phyloP scores from a whole-genome alignment of 1,140 invertebrate genomes.

The Apis florea region DNA sequence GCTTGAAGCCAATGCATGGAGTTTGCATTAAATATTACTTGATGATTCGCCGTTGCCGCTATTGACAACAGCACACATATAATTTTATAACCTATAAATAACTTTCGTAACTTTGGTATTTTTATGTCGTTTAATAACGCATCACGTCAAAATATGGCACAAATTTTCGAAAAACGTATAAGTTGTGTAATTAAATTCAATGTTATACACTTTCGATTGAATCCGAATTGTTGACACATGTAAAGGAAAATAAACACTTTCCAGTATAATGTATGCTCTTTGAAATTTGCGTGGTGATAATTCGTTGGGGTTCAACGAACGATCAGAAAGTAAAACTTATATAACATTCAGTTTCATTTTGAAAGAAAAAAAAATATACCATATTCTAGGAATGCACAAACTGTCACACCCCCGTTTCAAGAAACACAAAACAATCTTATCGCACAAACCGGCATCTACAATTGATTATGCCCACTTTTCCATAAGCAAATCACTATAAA shows the following conservation, averaged over 20 bases:
- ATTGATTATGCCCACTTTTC: background rate
- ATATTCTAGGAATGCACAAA: background rate
- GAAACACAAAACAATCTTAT: conserved; percentile 16
- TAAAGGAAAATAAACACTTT: conserved; percentile 15
- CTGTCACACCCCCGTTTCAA: conserved; percentile 33
- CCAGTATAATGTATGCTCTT: background rate
- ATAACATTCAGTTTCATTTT: conserved; percentile 4
- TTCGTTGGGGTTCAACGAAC: background rate
- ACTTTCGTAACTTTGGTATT: background rate
- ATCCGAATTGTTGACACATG: background rate
- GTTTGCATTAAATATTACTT: conserved; percentile 39
- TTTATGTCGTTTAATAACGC: no score
- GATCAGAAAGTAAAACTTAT: background rate
- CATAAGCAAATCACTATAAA: background rate
- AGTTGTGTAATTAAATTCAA: background rate
- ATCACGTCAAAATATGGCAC: background rate
- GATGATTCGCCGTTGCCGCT: background rate
- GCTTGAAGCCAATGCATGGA: conserved; percentile 62
- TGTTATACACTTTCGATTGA: background rate
- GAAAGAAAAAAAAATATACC: background rate
- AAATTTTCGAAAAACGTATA: background rate
- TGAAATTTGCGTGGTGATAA: background rate
- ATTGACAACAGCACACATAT: conserved; percentile 24
- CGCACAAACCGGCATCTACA: conserved; percentile 9
- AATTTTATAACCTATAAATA: conserved; percentile 39